Evolutionary conservation across 2,113 vertebrate species (phyloP), one percentile per base, ranked within the genome.

Genomic region (Actenoides lindsayi): DNA sequence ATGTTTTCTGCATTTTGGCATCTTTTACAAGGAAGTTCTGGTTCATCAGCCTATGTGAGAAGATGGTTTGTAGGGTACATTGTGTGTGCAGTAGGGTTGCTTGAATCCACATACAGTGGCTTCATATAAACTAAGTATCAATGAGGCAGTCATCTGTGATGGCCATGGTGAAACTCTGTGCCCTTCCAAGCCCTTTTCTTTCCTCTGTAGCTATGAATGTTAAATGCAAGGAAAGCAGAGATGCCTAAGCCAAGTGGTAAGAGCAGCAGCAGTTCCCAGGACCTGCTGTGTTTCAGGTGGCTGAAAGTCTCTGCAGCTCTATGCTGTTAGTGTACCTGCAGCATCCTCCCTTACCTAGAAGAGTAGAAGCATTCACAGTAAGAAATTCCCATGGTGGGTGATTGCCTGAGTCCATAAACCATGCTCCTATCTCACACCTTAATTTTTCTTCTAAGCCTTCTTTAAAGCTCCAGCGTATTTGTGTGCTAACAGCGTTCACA

Each of bases 221-320:
- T 64, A 81, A 75, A 53, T 4, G 9, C 44, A 59, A 82, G 69
- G 62, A 65, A 81, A 87, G 57, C 56, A 92, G 62, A 87, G 42
- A 17, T 44, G 57, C 27, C 65, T 2, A 3, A 82, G 87, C 33
- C 81, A 75, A 62, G n/a, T 1, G 0, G 13, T 50, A 53, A 15
- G 63, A 93, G 39, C 28, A 67, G 46, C 54, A 59, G 3, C 28
- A 7, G 18, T 37, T 77, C 59, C 77, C 39, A 83, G 42, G 54
- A 48, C 21, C 31, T 56, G 51, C 33, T 70, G 27, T 2, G 1
- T 54, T 69, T 83, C 0, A 0, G 25, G 11, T 25, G 42, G 35
- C n/a, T 76, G 41, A 23, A 86, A 65, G 4, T 27, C 27, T 63
- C 48, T 35, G 37, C 16, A 79, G 8, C 83, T 63, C 56, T 48